Evolutionary conservation across 2,888 invertebrate genomes (phyloP), one percentile per base, ranked within the genome.

Genomic region (Amblyjoppa proteus): DNA sequence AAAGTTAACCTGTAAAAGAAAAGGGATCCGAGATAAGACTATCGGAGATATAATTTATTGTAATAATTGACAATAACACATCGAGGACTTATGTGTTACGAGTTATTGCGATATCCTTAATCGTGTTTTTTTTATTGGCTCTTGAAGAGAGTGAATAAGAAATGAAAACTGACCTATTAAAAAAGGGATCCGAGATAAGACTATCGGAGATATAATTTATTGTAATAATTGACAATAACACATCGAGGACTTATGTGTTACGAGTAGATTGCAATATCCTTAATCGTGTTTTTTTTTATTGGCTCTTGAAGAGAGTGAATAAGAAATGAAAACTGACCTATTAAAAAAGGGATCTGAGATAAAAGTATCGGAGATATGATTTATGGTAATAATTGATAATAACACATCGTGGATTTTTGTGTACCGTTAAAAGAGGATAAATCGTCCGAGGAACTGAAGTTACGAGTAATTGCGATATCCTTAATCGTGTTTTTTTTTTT

Each of bases 351-450:
- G 2, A 38, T 20, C 31, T 20, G 7, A 20, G 31, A 58, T 34
- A 51, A 76, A 66, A 25, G 9, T 25, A 7, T 56, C 20, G 9
- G 20, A 20, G 20, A 20, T 20, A 20, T 20, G 20, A 20, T 20
- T 20, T 20, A 20, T 20, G 20, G 20, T 20, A 20, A 20, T 20
- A 20, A 56, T 25, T 1, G n/a, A 9, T 9, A 3, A 25, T 20
- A 56, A 28, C n/a, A 58, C n/a, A n/a, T 45, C 49, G 74, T 45
- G 5, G 61, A 74, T 45, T 61, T 31, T 58, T 13, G 41, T 58
- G 11, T 20, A 16, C 56, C 13, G 3, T 3, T 20, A 9, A 25
- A 56, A 25, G 3, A 16, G 25, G n/a, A 45, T 53, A 3, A 38
- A 41, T 38, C 41, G 41, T 41, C 25, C 20, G 25, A 20, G 9